Evolutionary conservation across 2,797 vertebrate species (phyloP).

Genomic region (Gallirallus australis): DNA sequence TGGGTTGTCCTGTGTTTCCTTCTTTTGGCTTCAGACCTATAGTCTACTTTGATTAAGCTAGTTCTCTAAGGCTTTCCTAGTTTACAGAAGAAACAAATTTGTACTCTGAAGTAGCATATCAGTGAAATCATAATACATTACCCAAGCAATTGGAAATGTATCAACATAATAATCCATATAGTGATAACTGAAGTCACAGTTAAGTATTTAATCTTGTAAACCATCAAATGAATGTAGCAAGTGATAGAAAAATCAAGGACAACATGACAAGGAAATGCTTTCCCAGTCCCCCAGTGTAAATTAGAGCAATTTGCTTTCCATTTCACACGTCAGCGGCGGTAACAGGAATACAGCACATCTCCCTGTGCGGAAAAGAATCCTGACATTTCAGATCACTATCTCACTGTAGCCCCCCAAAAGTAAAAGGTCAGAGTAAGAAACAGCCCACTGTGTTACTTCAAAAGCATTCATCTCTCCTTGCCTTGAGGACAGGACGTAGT

Average conservation of each 20-base stretch:
- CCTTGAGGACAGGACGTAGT: background rate
- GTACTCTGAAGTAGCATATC: background rate
- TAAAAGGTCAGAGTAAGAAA: background rate
- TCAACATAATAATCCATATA: background rate
- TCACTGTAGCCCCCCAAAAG: background rate
- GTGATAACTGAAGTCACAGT: background rate
- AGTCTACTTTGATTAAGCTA: background rate
- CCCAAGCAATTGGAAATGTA: background rate
- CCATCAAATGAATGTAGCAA: background rate
- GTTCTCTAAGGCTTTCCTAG: background rate
- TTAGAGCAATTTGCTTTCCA: background rate
- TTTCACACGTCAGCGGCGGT: background rate
- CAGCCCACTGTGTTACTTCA: background rate
- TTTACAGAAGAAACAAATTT: background rate
- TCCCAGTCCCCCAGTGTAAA: background rate
- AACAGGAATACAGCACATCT: background rate
- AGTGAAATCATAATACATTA: background rate
- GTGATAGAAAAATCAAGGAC: background rate
- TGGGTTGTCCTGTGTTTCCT: background rate
- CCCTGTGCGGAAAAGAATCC: background rate
- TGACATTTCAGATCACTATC: background rate
- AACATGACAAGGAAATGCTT: background rate
- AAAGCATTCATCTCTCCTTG: background rate
- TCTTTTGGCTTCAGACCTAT: background rate
- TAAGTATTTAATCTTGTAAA: constrained; percentile 3